Conservation (phyloP, 2,888 invertebrate species). For the Cryptocheilus praepositus region DNA sequence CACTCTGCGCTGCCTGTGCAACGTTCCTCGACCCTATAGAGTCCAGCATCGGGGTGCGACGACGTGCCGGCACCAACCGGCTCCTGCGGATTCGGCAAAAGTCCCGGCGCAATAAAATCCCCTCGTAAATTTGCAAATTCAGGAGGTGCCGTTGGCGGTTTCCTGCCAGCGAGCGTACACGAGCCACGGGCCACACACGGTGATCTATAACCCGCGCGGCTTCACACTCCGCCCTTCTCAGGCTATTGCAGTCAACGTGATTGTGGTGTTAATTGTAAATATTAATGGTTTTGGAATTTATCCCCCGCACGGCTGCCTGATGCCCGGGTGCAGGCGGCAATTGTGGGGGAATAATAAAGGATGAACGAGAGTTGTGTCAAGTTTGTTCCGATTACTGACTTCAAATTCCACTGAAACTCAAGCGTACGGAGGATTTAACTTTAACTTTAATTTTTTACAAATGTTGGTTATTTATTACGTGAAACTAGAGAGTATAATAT, state of each 20-base stretch:
- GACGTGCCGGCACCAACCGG: slow-evolving; percentile 2
- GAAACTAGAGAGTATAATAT: no score
- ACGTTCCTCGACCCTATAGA: slow-evolving; percentile 20
- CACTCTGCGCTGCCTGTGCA: slow-evolving; percentile 32
- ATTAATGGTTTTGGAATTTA: slow-evolving; percentile 20
- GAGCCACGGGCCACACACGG: neutral
- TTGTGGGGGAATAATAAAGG: no score
- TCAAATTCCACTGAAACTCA: no score
- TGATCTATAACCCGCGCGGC: slow-evolving; percentile 28
- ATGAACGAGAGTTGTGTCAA: no score
- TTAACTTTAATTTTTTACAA: no score
- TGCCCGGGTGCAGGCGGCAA: neutral
- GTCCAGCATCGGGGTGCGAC: slow-evolving; percentile 10
- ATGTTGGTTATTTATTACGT: no score
- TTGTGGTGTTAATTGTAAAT: slow-evolving; percentile 23
- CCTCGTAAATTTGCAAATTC: slow-evolving; percentile 60
- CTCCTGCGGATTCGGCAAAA: slow-evolving; percentile 49
- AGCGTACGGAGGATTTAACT: no score
- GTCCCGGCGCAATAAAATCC: slow-evolving; percentile 57
- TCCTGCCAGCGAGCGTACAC: slow-evolving; percentile 2
- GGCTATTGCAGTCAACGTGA: neutral
- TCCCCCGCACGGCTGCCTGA: neutral
- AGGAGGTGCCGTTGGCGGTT: slow-evolving; percentile 27
- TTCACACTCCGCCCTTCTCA: no score
- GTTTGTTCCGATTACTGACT: no score